Base-by-base conservation (phyloP, 2,797 vertebrate species). In the Squalus acanthias region DNA sequence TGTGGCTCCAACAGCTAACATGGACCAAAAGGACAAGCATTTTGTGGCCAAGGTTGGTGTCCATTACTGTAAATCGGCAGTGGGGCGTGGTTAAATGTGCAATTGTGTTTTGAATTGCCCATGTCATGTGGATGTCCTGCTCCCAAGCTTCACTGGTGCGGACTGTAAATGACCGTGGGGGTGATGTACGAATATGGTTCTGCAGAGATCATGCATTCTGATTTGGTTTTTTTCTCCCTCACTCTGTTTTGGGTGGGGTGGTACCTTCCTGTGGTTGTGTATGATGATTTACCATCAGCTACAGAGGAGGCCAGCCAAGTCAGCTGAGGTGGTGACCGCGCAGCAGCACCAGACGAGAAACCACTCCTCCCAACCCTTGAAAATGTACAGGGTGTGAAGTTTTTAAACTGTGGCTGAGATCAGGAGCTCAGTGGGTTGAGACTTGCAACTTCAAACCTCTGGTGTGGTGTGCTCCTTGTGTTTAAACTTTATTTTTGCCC, bases 11-110 rank as follows among this genome's bases (percentile, higher is more conserved):
- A 99, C 99, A 1, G 99, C 99, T 96, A 99, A 99, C 97, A 97
- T 99, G 98, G 99, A 99, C 96, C 99, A 98, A 98, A 99, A 99
- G 98, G 99, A 99, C 98, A 98, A 98, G 97, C 99, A 99, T 96
- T 99, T 99, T 65, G 98, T 99, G 63, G 99, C 99, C 97, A 99
- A 99, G 99, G 99, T 99, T 97, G 98, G 98, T 93, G 20, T 85
- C 46, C 46, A 76, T n/a, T 76, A n/a, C 29, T 50, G 17, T n/a
- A 69, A 17, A 93, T 93, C 9, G 69, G 0, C 22, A 24, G 17
- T 93, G 63, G 91, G 60, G 29, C 46, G 65, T 93, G 9, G 33
- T 24, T 93, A 69, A 69, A 26, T 69, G 91, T 69, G 10, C 12
- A 29, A 22, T 87, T 29, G 5, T 46, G 63, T 12, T 67, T 93